A percentile compares a stretch with the other conserved stretches of the same genome.
phyloP scores from a whole-genome alignment of 2,797 vertebrate species.

The Helicolenus hilgendorfi region DNA sequence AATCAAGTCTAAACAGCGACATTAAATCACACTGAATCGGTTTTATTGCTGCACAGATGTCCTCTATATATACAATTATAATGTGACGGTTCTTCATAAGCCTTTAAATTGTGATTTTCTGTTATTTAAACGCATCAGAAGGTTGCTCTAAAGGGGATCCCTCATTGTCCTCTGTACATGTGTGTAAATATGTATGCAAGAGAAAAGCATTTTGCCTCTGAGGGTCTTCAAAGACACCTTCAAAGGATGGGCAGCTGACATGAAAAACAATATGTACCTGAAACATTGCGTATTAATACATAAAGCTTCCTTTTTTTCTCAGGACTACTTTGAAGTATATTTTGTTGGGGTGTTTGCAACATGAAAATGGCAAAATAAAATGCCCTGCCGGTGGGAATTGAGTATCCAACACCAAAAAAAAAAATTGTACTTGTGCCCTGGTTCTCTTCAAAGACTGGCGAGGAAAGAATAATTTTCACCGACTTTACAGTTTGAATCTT shows the following conservation, averaged over 20 bases:
- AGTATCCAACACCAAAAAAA: not conserved
- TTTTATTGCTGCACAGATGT: conserved; percentile 1
- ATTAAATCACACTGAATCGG: conserved; percentile 17
- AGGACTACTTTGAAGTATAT: conserved; percentile 23
- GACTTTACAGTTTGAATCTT: not conserved
- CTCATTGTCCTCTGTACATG: not conserved
- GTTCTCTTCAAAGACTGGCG: conserved; percentile 2
- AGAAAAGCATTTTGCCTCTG: not conserved
- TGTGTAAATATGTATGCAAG: not conserved
- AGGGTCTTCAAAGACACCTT: conserved; percentile 15
- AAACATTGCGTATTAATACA: not conserved
- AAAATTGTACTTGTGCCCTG: not conserved
- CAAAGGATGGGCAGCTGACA: not conserved
- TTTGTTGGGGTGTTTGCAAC: not conserved
- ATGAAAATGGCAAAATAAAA: conserved; percentile 6
- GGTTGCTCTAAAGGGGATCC: not conserved
- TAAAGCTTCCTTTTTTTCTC: not conserved
- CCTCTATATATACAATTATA: not conserved
- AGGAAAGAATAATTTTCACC: not conserved
- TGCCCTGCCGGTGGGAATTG: not conserved
- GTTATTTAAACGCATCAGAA: not conserved
- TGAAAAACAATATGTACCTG: not conserved
- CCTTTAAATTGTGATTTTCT: not conserved
- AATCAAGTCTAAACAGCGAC: conserved; percentile 2
- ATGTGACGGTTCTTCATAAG: not conserved